A percentile compares a stretch with the other conserved stretches of the same genome.
phyloP scores from a whole-genome alignment of 2,888 invertebrate species.

The Acleris holmiana region DNA sequence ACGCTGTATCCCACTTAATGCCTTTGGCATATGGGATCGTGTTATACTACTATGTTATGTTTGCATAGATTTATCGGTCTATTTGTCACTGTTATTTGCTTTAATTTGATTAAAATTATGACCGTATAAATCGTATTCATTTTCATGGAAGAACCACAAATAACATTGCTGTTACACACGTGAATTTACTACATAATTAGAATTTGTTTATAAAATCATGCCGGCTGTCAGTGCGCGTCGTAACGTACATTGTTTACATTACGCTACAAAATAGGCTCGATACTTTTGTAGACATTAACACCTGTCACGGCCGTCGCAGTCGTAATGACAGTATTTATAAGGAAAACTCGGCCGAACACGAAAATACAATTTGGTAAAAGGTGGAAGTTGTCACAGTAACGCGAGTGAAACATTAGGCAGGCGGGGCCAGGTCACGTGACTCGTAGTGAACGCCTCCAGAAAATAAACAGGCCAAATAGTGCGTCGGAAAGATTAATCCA shows the following conservation, averaged over 20 bases:
- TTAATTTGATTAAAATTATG: background rate
- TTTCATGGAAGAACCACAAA: too few species aligned
- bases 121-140: too few species aligned
- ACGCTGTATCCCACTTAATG: constrained; percentile 62
- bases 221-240: constrained; percentile 14
- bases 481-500: constrained; percentile 1
- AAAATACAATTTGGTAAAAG: constrained; percentile 83
- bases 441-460: constrained; percentile 7
- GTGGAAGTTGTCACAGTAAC: constrained; percentile 80
- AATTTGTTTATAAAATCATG: constrained; percentile 7
- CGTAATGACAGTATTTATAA: constrained; percentile 84
- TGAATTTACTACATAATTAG: background rate
- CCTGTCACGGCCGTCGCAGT: constrained; percentile 76
- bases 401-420: constrained; percentile 78
- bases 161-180: too few species aligned
- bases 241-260: constrained; percentile 68
- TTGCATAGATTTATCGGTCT: constrained; percentile 54
- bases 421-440: constrained; percentile 48
- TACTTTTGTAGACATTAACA: constrained; percentile 76
- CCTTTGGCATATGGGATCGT: constrained; percentile 57
- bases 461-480: constrained; percentile 26
- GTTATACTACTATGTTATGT: constrained; percentile 54
- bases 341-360: constrained; percentile 82
- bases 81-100: constrained; percentile 39
- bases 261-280: constrained; percentile 67